Conservation (phyloP, 2,888 invertebrate species). For the Chironomus tentans region DNA sequence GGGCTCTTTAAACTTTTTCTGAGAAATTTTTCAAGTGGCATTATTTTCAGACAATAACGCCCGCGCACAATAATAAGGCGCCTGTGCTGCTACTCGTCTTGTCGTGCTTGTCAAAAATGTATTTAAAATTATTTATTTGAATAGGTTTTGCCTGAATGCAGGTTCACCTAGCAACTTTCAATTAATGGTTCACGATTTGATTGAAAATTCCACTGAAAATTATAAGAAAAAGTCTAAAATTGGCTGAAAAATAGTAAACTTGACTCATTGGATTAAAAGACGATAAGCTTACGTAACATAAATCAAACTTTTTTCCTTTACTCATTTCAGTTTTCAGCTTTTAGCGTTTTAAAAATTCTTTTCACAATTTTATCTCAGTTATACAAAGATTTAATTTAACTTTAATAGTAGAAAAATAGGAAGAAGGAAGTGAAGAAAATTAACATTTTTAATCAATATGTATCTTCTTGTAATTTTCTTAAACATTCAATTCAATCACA, state of each 20-base stretch:
- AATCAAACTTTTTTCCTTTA: neutral
- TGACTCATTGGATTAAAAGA: neutral
- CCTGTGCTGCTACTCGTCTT: too few relatives aligned
- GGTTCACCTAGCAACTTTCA: too few relatives aligned
- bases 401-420: neutral
- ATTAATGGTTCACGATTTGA: neutral
- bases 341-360: neutral
- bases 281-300: neutral
- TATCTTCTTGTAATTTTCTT: neutral
- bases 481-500: neutral
- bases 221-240: too few relatives aligned
- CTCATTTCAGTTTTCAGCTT: neutral
- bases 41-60: too few relatives aligned
- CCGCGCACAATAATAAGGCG: too few relatives aligned
- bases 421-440: neutral
- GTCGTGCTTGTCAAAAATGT: too few relatives aligned
- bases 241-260: neutral
- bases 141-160: too few relatives aligned
- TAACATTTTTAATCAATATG: neutral
- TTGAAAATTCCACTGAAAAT: too few relatives aligned
- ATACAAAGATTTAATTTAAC: neutral
- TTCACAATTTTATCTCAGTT: neutral
- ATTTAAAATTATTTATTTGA: too few relatives aligned
- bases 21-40: too few relatives aligned
- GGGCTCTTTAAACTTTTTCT: too few relatives aligned